phyloP scores from a whole-genome alignment of 92 coral and sea anemone genomes.

The Epizoanthus scotinus region DNA sequence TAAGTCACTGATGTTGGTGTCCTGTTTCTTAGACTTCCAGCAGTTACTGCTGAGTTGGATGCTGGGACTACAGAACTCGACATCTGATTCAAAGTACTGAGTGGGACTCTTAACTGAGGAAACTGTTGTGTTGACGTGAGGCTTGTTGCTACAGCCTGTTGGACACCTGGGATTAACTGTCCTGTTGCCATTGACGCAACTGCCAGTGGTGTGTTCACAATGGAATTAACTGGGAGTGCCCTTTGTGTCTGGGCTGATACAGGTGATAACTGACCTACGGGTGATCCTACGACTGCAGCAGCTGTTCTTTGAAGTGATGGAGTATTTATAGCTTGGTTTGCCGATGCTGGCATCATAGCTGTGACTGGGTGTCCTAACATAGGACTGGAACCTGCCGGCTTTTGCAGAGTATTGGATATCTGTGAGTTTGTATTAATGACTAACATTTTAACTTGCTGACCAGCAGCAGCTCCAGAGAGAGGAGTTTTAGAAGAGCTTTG shows the following conservation, averaged over 20 bases:
- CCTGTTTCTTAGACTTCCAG: background rate
- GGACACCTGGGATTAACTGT: constrained; percentile 10
- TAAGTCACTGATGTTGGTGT: background rate
- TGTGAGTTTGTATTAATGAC: constrained; percentile 16
- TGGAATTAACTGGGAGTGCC: constrained; percentile 23
- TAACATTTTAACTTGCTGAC: constrained; percentile 21
- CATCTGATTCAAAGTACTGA: constrained; percentile 2
- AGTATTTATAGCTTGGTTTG: background rate
- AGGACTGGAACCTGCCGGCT: background rate
- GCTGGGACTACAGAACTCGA: background rate
- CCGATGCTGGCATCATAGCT: background rate
- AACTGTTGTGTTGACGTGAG: background rate
- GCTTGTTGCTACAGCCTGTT: background rate
- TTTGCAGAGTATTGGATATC: constrained; percentile 21
- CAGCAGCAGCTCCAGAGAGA: background rate
- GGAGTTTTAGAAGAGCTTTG: constrained; percentile 18
- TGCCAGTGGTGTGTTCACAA: background rate
- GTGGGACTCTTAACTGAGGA: background rate
- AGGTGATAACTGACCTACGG: background rate
- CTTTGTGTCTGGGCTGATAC: background rate
- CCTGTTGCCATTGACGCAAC: background rate
- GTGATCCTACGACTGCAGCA: background rate
- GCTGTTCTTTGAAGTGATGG: background rate
- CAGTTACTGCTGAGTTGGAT: background rate
- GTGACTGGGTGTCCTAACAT: constrained; percentile 8